Percentiles rank a stretch among this genome's conserved stretches.
Conservation (phyloP, 2,113 vertebrate species). For the Ophthalmotilapia sp. region DNA sequence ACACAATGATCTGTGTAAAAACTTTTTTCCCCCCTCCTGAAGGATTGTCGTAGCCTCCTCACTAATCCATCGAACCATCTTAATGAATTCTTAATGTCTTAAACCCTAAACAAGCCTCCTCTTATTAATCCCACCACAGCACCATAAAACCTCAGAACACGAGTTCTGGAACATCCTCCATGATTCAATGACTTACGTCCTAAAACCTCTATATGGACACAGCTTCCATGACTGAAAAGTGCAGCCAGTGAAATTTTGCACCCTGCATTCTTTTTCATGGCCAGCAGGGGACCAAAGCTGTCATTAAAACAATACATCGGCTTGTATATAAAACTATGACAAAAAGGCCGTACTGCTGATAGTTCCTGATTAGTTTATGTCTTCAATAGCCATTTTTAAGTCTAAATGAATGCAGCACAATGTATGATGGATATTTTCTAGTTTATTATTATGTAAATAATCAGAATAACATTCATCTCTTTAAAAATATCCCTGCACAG, state of each 20-base stretch:
- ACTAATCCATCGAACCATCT: not conserved
- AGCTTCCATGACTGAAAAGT: not conserved
- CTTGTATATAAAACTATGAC: not conserved
- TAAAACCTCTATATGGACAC: not conserved
- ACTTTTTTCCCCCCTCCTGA: not conserved
- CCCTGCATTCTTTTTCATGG: not conserved
- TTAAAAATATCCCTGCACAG: not conserved
- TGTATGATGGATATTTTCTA: not conserved
- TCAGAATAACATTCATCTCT: not conserved
- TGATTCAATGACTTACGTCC: not conserved
- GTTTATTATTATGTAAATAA: not conserved
- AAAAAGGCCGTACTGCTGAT: not conserved
- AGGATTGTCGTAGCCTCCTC: not conserved
- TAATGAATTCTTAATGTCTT: not conserved
- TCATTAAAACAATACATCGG: not conserved
- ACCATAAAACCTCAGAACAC: not conserved
- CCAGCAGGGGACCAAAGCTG: not conserved
- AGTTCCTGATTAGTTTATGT: not conserved
- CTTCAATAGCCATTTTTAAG: not conserved
- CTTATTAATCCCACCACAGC: not conserved
- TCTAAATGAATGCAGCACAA: not conserved
- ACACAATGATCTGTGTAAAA: not conserved
- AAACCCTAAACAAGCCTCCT: not conserved
- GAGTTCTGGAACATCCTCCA: not conserved
- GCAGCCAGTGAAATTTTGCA: not conserved